Base-by-base conservation (phyloP, 2,797 vertebrate species). In the Crypturellus tataupa region DNA sequence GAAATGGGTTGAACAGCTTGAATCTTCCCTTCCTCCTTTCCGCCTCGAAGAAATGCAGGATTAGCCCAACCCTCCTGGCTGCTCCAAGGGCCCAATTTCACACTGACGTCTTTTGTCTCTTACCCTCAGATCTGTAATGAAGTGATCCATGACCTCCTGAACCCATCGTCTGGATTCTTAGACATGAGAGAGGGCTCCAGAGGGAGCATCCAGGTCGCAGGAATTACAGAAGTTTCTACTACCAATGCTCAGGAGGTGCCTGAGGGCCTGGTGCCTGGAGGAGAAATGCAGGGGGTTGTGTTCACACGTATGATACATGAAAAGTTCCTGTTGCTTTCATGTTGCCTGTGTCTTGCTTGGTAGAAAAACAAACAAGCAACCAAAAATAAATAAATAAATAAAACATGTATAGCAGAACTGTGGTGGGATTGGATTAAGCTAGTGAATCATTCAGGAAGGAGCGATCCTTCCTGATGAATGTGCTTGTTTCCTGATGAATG, bases 141-240 rank as follows among this genome's bases (percentile, higher is more conserved):
- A 80, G 94, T 97, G 68, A 98, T 98, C 64, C 80, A 85, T 49
- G 98, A 98, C 72, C 97, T 98, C 42, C 94, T 98, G 85, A 98
- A 97, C 35, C 97, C 97, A 3, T 96, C 97, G 23, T 98, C 92
- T 0, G 98, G 96, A 20, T 96, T 96, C 87, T 95, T 98, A 83
- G 97, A 98, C 6, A 88, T 98, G 56, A 87, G 97, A 82, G 97
- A 98, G 42, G 97, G 98, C 51, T 72, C 96, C 15, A 97, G 93
- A 70, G 98, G 97, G n/a, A 97, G 85, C 80, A 97, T 98, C 71
- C 97, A 98, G 86, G 97, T 97, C 15, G 72, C 96, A 23, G 97
- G 98, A 83, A 96, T 98, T 90, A 98, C 80, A 0, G 97, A 98
- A 90, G 92, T 98, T 76, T 98, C 96, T 14, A 97, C 97, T 15